Percentiles rank a stretch among this genome's conserved stretches.
phyloP scores from a whole-genome alignment of 2,797 vertebrate genomes.

The Euphonia xanthogaster region DNA sequence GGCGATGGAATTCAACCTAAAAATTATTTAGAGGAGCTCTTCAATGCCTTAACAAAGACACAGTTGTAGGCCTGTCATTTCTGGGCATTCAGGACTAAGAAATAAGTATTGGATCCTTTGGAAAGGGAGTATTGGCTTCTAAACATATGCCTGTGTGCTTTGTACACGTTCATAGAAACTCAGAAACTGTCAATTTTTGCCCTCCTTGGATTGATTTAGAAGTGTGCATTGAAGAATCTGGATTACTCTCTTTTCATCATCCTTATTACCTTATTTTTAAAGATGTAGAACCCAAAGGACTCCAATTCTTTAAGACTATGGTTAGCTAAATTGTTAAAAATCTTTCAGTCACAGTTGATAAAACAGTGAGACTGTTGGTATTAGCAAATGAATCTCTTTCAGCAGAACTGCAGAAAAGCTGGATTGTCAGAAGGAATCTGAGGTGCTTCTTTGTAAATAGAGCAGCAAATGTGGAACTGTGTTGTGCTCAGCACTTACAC shows the following conservation, averaged over 20 bases:
- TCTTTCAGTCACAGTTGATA: not conserved
- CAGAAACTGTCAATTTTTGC: not conserved
- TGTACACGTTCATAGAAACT: not conserved
- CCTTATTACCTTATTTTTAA: not conserved
- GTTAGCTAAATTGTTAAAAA: not conserved
- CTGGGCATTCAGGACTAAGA: not conserved
- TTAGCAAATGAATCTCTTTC: not conserved
- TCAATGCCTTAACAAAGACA: not conserved
- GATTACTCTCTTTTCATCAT: not conserved
- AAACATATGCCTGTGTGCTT: not conserved
- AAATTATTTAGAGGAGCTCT: not conserved
- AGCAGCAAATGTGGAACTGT: rapidly evolving
- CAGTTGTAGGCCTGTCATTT: not conserved
- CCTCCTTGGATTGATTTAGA: not conserved
- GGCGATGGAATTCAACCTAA: not conserved
- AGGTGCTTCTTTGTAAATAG: not conserved
- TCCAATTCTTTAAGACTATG: not conserved
- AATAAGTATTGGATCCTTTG: not conserved
- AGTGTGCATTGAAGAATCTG: not conserved
- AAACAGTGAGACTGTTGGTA: not conserved
- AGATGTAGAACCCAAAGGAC: not conserved
- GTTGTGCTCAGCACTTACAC: not conserved
- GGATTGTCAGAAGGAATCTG: not conserved
- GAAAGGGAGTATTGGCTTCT: not conserved
- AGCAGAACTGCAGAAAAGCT: not conserved